Evolutionary conservation across 2,888 invertebrate species (phyloP).

Genomic region (Brachylomia viminalis): DNA sequence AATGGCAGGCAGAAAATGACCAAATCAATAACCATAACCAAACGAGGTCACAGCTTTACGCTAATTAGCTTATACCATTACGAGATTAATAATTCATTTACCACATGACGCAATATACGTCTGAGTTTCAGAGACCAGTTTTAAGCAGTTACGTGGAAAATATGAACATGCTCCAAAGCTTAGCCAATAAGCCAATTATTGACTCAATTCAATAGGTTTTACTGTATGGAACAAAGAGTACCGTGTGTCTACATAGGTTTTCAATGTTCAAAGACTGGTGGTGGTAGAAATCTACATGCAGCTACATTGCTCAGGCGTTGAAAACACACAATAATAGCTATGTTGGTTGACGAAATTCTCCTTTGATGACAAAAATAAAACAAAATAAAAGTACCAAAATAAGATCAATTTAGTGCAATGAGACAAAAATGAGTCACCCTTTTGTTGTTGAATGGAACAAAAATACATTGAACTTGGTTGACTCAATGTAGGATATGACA

Average conservation of each 20-base stretch:
- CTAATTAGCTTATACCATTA: constrained; percentile 53
- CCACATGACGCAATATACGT: constrained; percentile 42
- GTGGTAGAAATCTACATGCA: background rate
- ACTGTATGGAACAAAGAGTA: background rate
- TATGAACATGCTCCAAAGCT: constrained; percentile 54
- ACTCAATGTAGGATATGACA: constrained; percentile 17
- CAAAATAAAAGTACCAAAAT: background rate
- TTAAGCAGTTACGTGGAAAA: constrained; percentile 41
- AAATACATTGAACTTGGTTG: constrained; percentile 24
- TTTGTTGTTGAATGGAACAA: constrained; percentile 19
- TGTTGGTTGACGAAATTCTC: background rate
- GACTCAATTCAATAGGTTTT: constrained; percentile 42
- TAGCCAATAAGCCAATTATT: constrained; percentile 74
- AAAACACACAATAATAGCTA: background rate
- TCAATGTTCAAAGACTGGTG: background rate
- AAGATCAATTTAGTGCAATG: constrained; percentile 8
- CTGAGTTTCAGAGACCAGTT: constrained; percentile 30
- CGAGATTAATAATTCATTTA: constrained; percentile 40
- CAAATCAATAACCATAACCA: constrained; percentile 20
- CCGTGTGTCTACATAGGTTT: constrained; percentile 10
- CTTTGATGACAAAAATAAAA: background rate
- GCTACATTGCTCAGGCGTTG: background rate
- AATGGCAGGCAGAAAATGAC: background rate
- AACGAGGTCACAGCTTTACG: constrained; percentile 39
- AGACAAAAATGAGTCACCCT: background rate